Percentiles rank a stretch among this genome's conserved stretches.
phyloP scores from a whole-genome alignment of 2,888 invertebrate species.

The Agrypnus murinus region DNA sequence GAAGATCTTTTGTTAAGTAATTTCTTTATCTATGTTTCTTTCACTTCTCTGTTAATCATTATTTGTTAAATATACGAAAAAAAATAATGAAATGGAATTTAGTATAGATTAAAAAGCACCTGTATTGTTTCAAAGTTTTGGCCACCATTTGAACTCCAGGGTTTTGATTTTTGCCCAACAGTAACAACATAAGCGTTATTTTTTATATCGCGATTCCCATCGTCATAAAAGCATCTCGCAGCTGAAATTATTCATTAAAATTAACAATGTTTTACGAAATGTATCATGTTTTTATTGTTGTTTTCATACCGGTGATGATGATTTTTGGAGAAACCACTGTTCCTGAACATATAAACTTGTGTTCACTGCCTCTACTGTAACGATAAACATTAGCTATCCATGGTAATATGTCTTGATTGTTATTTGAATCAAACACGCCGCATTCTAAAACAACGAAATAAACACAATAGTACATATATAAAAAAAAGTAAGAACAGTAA shows the following conservation, averaged over 20 bases:
- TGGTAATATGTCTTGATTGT: neutral
- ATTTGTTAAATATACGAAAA: no score
- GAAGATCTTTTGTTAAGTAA: no score
- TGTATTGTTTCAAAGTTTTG: no score
- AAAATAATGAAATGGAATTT: no score
- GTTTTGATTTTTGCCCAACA: neutral
- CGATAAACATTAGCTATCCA: constrained; percentile 14
- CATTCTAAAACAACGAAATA: constrained; percentile 18
- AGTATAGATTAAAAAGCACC: no score
- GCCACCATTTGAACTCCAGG: neutral
- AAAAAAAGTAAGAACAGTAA: no score
- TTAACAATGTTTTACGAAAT: no score
- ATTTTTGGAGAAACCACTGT: constrained; percentile 1
- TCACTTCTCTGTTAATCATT: no score
- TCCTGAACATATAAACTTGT: constrained; percentile 15
- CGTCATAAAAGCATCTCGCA: constrained; percentile 19
- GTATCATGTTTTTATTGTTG: no score
- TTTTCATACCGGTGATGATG: neutral
- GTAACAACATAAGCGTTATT: neutral
- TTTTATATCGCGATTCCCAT: neutral
- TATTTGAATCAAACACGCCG: neutral
- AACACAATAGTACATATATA: no score
- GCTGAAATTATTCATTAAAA: neutral
- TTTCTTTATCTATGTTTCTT: no score
- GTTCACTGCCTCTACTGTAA: neutral